These are phyloP conservation scores for Potorous gilbertii DNA, from an alignment of 2,797 vertebrate genomes.

Conservation along the genomic window DNA sequence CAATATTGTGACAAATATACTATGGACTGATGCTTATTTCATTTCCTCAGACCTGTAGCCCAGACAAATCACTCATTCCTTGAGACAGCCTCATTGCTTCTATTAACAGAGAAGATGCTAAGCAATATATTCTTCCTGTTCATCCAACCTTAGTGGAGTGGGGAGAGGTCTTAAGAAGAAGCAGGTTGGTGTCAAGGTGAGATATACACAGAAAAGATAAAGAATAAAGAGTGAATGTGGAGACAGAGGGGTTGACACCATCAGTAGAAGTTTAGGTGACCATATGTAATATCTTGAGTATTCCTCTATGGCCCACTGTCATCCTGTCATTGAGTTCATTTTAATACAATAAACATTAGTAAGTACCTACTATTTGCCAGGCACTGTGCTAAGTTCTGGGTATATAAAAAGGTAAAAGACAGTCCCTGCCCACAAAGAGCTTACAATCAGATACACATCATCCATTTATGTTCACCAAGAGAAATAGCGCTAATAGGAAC, in stretches of 20 bases:
- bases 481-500: not conserved
- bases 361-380: no score
- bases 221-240: not conserved
- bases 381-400: no score
- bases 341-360: no score
- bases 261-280: not conserved
- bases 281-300: no score
- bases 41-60: not conserved
- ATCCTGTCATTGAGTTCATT: no score
- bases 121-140: not conserved
- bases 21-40: not conserved
- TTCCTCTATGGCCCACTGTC: no score
- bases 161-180: not conserved
- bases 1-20: not conserved
- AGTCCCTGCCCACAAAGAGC: no score
- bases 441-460: not conserved
- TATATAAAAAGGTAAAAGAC: no score
- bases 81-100: not conserved
- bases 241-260: not conserved
- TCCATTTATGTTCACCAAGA: not conserved
- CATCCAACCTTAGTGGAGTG: not conserved
- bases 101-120: not conserved
- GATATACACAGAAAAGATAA: not conserved
- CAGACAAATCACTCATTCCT: not conserved
- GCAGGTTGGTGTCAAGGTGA: not conserved